Conservation (phyloP, 2,888 invertebrate species). For the Petrolisthes cinctipes region DNA sequence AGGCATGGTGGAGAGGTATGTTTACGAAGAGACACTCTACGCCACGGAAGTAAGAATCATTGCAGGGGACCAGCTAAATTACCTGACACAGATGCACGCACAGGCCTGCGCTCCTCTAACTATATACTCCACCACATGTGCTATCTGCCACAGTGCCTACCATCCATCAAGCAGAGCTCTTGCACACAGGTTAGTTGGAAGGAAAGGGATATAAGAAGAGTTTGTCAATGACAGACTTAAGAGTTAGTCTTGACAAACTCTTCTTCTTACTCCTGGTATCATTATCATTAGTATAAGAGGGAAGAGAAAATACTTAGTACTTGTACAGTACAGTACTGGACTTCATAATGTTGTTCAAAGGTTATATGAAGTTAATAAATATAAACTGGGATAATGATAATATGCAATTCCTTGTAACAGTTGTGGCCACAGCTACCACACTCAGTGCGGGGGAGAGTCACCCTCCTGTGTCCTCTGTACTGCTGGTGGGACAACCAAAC, state of each 20-base stretch:
- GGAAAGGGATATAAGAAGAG: background rate
- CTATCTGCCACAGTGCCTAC: slow-evolving; percentile 51
- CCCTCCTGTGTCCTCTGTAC: slow-evolving; percentile 49
- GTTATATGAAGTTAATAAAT: no score
- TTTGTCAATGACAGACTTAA: no score
- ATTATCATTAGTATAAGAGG: no score
- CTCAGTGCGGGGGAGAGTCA: slow-evolving; percentile 48
- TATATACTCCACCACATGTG: slow-evolving; percentile 41
- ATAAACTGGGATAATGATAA: background rate
- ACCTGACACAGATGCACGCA: slow-evolving; percentile 41
- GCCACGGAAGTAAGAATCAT: slow-evolving; percentile 53
- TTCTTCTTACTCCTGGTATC: no score
- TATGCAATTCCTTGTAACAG: slow-evolving; percentile 36
- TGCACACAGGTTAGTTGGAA: slow-evolving; percentile 34
- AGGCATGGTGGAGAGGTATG: slow-evolving; percentile 62
- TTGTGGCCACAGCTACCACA: slow-evolving; percentile 60
- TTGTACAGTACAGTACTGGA: no score
- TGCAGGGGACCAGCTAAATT: slow-evolving; percentile 51
- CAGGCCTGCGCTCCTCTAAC: slow-evolving; percentile 48
- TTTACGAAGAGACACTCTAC: slow-evolving; percentile 55
- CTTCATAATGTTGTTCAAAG: no score
- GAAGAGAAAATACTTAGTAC: no score
- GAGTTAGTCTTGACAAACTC: no score
- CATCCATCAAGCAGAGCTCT: slow-evolving; percentile 53
- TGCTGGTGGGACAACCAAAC: slow-evolving; percentile 29